Evolutionary conservation across 2,797 vertebrate species (phyloP), one percentile per base, ranked within the genome.

Genomic region (Cygnus olor): DNA sequence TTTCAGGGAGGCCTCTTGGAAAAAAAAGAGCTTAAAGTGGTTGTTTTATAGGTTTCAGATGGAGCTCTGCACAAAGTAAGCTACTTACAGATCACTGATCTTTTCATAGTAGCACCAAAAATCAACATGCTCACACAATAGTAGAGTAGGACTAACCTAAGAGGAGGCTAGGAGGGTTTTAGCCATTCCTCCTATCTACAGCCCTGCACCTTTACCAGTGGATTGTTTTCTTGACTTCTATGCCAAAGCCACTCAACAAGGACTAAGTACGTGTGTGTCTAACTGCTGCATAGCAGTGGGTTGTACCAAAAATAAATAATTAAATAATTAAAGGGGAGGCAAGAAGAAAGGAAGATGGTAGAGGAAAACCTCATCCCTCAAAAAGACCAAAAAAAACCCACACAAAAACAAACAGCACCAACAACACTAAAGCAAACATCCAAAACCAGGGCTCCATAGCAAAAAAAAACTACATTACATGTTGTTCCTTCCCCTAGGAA

Each of bases 101-200:
- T 34, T 68, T 45, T 34, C 44, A 34, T n/a, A n/a, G 10, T 17
- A 66, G 21, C 64, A 66, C 30, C 30, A 66, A n/a, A 32, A 68
- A 27, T 66, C 64, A n/a, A 38, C 3, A 12, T 4, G 22, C 32
- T 42, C 17, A 28, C 0, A 0, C 19, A 56, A 45, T 14, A 10
- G 8, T 32, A 45, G 14, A 44, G 68, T 5, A 3, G 15, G 16
- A 36, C 16, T 69, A 42, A 74, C 4, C 0, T 2, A 36, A 65
- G 45, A 38, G 22, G 32, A 2, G 7, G n/a, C 22, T 49, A 42
- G 47, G 5, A 14, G 24, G 15, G 10, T 34, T 90, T 90, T 56
- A 73, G n/a, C 15, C 25, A 49, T 38, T 49, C 14, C 11, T 28
- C 40, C 27, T 85, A 71, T 71, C 24, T 27, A 49, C 58, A 47